phyloP scores from a whole-genome alignment of 1,140 invertebrate species.

The Chymomyza costata region DNA sequence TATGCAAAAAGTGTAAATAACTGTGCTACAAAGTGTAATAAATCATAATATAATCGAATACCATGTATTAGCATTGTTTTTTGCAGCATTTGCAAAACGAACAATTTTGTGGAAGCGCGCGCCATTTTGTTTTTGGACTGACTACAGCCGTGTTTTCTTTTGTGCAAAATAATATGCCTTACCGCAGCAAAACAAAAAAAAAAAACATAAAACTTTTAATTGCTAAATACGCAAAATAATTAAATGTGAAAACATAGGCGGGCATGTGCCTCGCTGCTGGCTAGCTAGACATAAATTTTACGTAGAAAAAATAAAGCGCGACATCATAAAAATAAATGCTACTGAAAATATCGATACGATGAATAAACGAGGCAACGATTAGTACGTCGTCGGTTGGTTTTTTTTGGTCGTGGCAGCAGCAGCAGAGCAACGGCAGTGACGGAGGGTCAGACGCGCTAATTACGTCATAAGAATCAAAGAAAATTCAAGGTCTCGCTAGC shows the following conservation, averaged over 20 bases:
- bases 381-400: constrained; percentile 53
- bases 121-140: constrained; percentile 67
- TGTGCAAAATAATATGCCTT: constrained; percentile 40
- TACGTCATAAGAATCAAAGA: constrained; percentile 73
- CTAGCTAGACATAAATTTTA: constrained; percentile 26
- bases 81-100: constrained; percentile 34
- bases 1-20: constrained; percentile 21
- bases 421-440: constrained; percentile 14
- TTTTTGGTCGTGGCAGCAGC: constrained; percentile 46
- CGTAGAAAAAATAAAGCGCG: constrained; percentile 39
- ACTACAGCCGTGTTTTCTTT: constrained; percentile 49
- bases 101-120: constrained; percentile 51
- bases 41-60: constrained; percentile 2
- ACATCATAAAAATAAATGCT: constrained; percentile 60
- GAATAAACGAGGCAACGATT: constrained; percentile 70
- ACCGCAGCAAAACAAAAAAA: too few species aligned
- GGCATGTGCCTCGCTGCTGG: constrained; percentile 21
- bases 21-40: constrained; percentile 5
- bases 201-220: constrained; percentile 5
- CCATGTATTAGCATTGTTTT: not conserved
- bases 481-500: constrained; percentile 66
- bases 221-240: not conserved
- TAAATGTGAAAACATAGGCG: constrained; percentile 4
- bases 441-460: constrained; percentile 53
- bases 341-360: constrained; percentile 70